Conservation (phyloP, 2,797 vertebrate genomes). For the Poeciliopsis presidionis region DNA sequence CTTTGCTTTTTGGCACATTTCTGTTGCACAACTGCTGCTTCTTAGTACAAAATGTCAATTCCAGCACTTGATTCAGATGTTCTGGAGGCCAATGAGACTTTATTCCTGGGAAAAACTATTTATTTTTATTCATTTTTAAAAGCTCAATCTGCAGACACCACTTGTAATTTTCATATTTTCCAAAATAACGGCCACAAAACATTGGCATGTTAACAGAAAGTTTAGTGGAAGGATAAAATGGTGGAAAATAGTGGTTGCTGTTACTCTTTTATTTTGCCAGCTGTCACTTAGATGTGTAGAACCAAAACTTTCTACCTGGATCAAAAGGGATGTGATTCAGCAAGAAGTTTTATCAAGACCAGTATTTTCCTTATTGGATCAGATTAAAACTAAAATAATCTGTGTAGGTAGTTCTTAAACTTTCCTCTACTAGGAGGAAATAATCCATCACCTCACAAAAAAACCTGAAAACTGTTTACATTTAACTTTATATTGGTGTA, state of each 20-base stretch:
- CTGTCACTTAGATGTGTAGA: background rate
- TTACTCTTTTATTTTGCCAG: background rate
- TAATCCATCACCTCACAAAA: background rate
- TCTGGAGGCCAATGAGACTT: conserved; percentile 4
- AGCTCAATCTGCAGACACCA: background rate
- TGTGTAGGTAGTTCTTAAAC: conserved; percentile 1
- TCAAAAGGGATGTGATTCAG: too few relatives aligned
- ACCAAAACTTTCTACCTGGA: background rate
- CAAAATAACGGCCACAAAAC: background rate
- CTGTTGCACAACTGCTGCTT: conserved; percentile 17
- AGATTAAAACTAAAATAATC: conserved; percentile 28
- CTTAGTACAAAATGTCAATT: background rate
- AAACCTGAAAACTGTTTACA: conserved; percentile 32
- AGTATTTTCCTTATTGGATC: conserved; percentile 35
- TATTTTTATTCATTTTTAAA: background rate
- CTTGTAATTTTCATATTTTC: background rate
- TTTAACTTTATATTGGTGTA: conserved; percentile 23
- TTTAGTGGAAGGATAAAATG: background rate
- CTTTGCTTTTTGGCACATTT: conserved; percentile 59
- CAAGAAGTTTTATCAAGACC: conserved; percentile 4
- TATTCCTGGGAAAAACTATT: background rate
- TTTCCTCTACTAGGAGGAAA: conserved; percentile 53
- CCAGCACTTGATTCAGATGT: conserved; percentile 1
- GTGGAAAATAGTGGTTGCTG: background rate
- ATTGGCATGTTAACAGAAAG: background rate